A percentile compares a stretch with the other conserved stretches of the same genome.
phyloP scores from a whole-genome alignment of 2,113 vertebrate genomes.

The Antennarius striatus region DNA sequence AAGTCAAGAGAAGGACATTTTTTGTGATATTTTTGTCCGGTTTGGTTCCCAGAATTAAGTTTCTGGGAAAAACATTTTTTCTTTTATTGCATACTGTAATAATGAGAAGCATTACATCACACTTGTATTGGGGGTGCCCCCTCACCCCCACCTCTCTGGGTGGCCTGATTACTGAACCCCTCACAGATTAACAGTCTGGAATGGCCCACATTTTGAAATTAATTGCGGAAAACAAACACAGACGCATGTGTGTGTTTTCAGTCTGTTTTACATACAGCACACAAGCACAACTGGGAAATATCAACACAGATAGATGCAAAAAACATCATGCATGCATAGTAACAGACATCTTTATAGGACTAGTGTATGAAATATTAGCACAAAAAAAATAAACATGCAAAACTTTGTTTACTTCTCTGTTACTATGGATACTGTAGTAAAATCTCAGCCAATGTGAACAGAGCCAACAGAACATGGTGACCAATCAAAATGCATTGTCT shows the following conservation, averaged over 20 bases:
- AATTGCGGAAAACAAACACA: background rate
- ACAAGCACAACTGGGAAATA: background rate
- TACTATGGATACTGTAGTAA: slow-evolving; percentile 71
- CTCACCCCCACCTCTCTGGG: background rate
- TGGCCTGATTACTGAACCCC: slow-evolving; percentile 37
- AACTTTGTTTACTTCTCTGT: slow-evolving; percentile 65
- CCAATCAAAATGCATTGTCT: slow-evolving; percentile 69
- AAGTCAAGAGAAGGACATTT: too few species aligned
- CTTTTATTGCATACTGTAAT: too few species aligned
- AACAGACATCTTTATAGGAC: too few species aligned
- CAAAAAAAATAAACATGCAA: background rate
- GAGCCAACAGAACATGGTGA: slow-evolving; percentile 5
- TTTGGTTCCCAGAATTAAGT: too few species aligned
- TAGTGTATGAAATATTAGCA: background rate
- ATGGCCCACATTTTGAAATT: background rate
- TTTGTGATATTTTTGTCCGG: too few species aligned
- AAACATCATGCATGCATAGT: too few species aligned
- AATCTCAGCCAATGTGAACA: slow-evolving; percentile 52
- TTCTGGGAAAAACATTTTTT: too few species aligned
- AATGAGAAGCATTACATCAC: too few species aligned
- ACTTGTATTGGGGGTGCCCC: too few species aligned
- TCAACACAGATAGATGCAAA: background rate
- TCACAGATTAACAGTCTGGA: slow-evolving; percentile 38
- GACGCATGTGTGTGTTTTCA: too few species aligned
- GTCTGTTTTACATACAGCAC: too few species aligned